Evolutionary conservation across 2,113 vertebrate genomes (phyloP).

Genomic region (Pan troglodytes): DNA sequence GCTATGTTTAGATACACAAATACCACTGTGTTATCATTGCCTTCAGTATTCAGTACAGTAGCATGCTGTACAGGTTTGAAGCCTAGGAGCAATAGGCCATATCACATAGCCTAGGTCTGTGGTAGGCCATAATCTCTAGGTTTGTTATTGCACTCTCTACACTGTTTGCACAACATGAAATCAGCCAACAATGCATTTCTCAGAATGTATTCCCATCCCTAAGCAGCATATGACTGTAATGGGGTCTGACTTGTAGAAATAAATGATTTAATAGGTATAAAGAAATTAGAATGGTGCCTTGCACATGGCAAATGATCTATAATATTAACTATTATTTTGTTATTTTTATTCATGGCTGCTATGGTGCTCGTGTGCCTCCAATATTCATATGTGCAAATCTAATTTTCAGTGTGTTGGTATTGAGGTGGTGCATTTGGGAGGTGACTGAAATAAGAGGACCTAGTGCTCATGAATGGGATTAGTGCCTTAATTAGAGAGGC

Average conservation of each 20-base stretch:
- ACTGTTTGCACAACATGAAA: not conserved
- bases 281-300: not conserved
- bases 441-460: not conserved
- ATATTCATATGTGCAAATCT: not conserved
- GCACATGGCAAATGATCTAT: not conserved
- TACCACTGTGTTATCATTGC: not conserved
- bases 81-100: not conserved
- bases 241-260: not conserved
- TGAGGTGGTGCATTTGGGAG: not conserved
- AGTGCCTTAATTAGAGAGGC: not conserved
- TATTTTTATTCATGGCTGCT: not conserved
- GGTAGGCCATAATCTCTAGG: not conserved
- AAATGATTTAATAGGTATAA: not conserved
- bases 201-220: too few relatives aligned
- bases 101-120: not conserved
- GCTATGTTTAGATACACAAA: not conserved
- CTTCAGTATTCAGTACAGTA: not conserved
- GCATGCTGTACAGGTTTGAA: not conserved
- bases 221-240: not conserved
- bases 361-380: not conserved
- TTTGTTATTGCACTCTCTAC: not conserved
- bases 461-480: not conserved
- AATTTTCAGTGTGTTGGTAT: not conserved
- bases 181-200: not conserved
- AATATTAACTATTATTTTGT: not conserved